Conservation (phyloP, 2,888 invertebrate species). For the Vannuccia rotundouncinata region DNA sequence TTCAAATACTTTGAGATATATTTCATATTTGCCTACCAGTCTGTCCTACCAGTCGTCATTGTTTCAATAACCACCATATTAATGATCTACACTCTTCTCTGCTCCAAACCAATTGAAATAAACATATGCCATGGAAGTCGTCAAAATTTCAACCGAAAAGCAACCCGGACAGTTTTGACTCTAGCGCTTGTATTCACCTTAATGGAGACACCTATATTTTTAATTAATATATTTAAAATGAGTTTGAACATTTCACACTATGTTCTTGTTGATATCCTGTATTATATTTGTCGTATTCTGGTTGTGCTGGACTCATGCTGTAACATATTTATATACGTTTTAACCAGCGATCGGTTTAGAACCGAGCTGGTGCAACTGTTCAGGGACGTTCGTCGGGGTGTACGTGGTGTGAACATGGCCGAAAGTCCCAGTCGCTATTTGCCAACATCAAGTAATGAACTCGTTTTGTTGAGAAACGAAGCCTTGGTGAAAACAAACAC, state of each 20-base stretch:
- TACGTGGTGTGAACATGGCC: neutral
- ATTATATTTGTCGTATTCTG: neutral
- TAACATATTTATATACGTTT: slow-evolving; percentile 30
- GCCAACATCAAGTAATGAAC: neutral
- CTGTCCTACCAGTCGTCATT: slow-evolving; percentile 27
- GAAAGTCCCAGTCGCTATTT: neutral
- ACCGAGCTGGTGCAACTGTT: slow-evolving; percentile 14
- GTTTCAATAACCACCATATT: neutral
- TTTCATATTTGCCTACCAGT: slow-evolving; percentile 30
- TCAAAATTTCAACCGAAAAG: slow-evolving; percentile 24
- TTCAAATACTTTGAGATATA: slow-evolving; percentile 30
- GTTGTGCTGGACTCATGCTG: slow-evolving; percentile 32
- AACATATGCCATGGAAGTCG: neutral
- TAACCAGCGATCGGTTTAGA: slow-evolving; percentile 31
- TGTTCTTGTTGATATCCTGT: slow-evolving; percentile 2
- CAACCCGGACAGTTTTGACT: slow-evolving; percentile 28
- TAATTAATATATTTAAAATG: neutral
- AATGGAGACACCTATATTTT: slow-evolving; percentile 20
- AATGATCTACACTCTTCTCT: slow-evolving; percentile 29
- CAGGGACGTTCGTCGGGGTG: slow-evolving; percentile 7
- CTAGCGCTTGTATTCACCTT: slow-evolving; percentile 31
- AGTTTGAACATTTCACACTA: neutral
- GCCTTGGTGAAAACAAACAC: no score
- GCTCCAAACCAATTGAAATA: neutral
- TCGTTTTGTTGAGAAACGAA: neutral